phyloP scores from a whole-genome alignment of 2,888 invertebrate genomes.

The Callimorpha dominula region DNA sequence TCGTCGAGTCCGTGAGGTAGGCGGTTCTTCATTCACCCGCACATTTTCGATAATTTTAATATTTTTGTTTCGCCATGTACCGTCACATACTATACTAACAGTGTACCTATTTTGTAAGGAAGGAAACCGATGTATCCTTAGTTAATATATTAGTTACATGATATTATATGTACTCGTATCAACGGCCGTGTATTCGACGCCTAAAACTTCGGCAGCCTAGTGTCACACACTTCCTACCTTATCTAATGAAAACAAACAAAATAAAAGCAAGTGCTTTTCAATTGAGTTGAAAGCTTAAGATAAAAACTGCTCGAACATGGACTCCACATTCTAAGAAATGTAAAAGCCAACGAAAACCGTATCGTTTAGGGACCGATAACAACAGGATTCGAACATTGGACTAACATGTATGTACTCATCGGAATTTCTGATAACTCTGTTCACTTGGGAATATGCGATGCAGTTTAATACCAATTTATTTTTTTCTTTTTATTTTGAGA shows the following conservation, averaged over 20 bases:
- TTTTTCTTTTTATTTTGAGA: slow-evolving; percentile 30
- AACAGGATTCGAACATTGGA: slow-evolving; percentile 47
- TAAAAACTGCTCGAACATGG: slow-evolving; percentile 41
- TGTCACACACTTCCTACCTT: background rate
- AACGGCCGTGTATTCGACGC: background rate
- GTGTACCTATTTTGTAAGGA: too few species aligned
- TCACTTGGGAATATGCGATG: slow-evolving; percentile 50
- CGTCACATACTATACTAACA: too few species aligned
- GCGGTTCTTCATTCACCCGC: too few species aligned
- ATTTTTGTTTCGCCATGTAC: too few species aligned
- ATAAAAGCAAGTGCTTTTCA: slow-evolving; percentile 7
- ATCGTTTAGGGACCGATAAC: slow-evolving; percentile 52
- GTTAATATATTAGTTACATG: too few species aligned
- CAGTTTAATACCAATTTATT: slow-evolving; percentile 53
- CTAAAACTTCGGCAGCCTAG: background rate
- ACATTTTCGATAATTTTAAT: too few species aligned
- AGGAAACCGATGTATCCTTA: too few species aligned
- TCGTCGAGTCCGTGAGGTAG: too few species aligned
- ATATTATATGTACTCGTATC: too few species aligned
- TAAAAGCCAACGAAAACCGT: slow-evolving; percentile 39
- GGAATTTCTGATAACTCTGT: slow-evolving; percentile 55
- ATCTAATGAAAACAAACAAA: slow-evolving; percentile 20
- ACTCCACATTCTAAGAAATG: slow-evolving; percentile 28
- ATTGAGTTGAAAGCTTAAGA: slow-evolving; percentile 18
- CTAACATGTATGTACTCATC: slow-evolving; percentile 55